Percentiles rank a stretch among this genome's conserved stretches.
These are phyloP conservation scores for Bergia puertoricense DNA, from an alignment of 92 coral and sea anemone genomes.

Conservation along the genomic window DNA sequence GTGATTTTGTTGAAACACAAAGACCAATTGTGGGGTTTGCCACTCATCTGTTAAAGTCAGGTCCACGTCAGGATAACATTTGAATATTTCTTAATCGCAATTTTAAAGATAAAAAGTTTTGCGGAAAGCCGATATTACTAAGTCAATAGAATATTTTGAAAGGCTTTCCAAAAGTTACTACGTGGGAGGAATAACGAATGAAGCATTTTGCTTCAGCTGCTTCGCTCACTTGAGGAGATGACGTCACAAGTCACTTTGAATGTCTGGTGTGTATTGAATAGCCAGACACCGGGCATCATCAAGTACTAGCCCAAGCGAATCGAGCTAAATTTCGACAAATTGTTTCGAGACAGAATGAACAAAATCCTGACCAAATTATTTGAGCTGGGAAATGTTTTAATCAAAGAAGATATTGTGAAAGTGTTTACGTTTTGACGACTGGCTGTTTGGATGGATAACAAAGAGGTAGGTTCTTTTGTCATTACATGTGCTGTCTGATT, in stretches of 20 bases:
- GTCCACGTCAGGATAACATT: too few relatives aligned
- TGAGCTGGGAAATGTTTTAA: not conserved
- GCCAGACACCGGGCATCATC: constrained; percentile 14
- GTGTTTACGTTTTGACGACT: not conserved
- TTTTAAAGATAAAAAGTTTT: too few relatives aligned
- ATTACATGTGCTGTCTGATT: not conserved
- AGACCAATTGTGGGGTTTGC: not conserved
- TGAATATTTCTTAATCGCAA: not conserved
- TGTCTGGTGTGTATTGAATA: constrained; percentile 2
- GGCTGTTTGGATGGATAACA: not conserved
- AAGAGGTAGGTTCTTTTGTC: constrained; percentile 6
- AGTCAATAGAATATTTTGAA: not conserved
- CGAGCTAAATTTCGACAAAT: not conserved
- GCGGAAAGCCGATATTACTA: not conserved
- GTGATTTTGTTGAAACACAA: not conserved
- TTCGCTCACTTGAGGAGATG: not conserved
- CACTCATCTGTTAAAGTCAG: not conserved
- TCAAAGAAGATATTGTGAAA: not conserved
- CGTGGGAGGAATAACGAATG: constrained; percentile 23
- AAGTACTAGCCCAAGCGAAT: constrained; percentile 3
- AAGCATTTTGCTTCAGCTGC: not conserved
- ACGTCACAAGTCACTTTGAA: constrained; percentile 10
- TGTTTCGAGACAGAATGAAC: not conserved
- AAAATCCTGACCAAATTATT: not conserved
- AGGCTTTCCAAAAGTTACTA: not conserved